These are phyloP conservation scores for Cherax quadricarinatus DNA, from an alignment of 1,140 invertebrate genomes.

Conservation along the genomic window DNA sequence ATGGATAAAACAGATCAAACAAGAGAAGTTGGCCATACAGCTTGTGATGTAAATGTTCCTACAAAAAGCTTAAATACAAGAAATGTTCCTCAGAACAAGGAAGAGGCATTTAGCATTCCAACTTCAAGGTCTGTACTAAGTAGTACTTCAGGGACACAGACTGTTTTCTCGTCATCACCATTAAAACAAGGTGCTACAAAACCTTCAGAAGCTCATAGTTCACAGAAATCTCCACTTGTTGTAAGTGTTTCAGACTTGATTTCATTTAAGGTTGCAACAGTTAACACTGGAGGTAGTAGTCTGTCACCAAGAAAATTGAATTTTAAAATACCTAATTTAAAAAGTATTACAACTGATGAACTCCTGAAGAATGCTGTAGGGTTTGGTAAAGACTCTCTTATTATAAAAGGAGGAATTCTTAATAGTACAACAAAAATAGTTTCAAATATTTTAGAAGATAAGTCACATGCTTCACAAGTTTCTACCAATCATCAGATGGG, in stretches of 20 bases:
- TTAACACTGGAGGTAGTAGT: not conserved
- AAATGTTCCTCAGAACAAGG: not conserved
- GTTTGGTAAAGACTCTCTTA: not conserved
- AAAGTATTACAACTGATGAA: not conserved
- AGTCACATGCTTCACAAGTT: not conserved
- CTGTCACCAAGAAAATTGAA: slow-evolving; percentile 2
- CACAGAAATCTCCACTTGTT: slow-evolving; percentile 12
- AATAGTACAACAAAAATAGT: not conserved
- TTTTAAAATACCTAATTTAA: slow-evolving; percentile 7
- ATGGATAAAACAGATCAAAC: not conserved
- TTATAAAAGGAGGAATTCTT: slow-evolving; percentile 3
- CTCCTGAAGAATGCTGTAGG: not conserved
- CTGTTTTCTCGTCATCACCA: not conserved
- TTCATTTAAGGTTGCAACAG: not conserved
- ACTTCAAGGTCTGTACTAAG: not conserved
- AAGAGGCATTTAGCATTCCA: not conserved
- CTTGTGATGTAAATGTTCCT: not conserved
- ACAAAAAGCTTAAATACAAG: not conserved
- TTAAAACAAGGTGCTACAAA: not conserved
- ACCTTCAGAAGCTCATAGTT: not conserved
- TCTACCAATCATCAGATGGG: not conserved
- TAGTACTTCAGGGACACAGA: not conserved
- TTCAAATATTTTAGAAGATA: not conserved
- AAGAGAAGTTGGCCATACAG: not conserved
- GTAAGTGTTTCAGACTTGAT: slow-evolving; percentile 6